A percentile compares a stretch with the other conserved stretches of the same genome.
Evolutionary conservation across 2,797 vertebrate species (phyloP).

Genomic region (Darevskia nairensis): DNA sequence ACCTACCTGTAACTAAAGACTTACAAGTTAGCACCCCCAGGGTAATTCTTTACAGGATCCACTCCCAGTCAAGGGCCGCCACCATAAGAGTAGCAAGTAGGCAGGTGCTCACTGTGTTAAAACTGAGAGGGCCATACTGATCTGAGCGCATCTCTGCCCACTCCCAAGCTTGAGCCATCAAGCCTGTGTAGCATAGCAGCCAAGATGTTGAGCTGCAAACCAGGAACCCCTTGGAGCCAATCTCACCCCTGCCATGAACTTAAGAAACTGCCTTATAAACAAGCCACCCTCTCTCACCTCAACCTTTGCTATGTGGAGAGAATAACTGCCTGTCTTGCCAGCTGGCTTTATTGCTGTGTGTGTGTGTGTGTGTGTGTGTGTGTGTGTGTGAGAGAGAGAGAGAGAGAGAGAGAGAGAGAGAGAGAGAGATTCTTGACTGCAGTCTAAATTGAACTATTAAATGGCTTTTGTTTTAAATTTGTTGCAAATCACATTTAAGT

Average conservation of each 20-base stretch:
- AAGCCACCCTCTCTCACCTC: not conserved
- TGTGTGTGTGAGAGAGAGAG: too few species aligned
- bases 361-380: not conserved
- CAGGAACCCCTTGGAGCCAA: not conserved
- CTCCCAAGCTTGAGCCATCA: not conserved
- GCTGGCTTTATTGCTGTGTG: not conserved
- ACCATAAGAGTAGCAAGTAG: not conserved
- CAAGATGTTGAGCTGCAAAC: not conserved
- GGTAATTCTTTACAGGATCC: not conserved
- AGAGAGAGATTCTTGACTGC: not conserved
- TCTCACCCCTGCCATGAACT: not conserved
- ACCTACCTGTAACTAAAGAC: not conserved
- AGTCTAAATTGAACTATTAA: not conserved
- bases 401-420: too few species aligned
- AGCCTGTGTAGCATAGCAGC: not conserved
- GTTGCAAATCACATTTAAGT: not conserved
- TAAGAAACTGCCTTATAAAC: not conserved
- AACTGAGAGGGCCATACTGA: not conserved
- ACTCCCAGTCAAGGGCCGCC: not conserved
- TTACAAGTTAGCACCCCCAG: not conserved
- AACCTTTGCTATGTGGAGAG: not conserved
- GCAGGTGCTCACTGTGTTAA: not conserved
- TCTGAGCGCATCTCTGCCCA: not conserved
- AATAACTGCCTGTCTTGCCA: not conserved
- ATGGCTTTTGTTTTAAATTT: not conserved